phyloP scores from a whole-genome alignment of 2,888 invertebrate genomes.

The Dryobotodes eremita region DNA sequence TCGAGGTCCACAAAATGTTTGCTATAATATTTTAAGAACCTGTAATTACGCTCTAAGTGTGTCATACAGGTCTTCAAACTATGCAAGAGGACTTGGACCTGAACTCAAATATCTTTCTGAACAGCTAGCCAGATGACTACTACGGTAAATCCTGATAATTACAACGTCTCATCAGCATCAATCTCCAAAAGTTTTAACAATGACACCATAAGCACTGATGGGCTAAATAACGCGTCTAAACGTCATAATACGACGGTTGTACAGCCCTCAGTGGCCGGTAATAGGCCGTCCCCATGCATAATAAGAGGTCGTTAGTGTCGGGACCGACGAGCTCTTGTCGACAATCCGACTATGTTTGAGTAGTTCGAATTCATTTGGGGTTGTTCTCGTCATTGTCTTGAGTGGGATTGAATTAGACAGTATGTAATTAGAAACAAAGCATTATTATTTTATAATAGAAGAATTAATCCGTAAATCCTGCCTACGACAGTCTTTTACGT shows the following conservation, averaged over 20 bases:
- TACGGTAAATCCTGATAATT: not conserved
- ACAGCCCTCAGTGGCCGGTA: slow-evolving; percentile 27
- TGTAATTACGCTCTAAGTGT: not conserved
- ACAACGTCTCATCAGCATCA: not conserved
- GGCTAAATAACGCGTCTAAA: slow-evolving; percentile 1
- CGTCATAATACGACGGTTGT: slow-evolving; percentile 24
- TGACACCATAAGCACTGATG: slow-evolving; percentile 8
- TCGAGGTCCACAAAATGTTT: not conserved
- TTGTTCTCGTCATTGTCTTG: slow-evolving; percentile 33
- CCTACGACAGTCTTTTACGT: not conserved
- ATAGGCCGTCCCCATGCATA: slow-evolving; percentile 54
- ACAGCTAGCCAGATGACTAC: not conserved
- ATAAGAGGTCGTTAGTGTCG: slow-evolving; percentile 45
- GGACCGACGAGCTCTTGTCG: slow-evolving; percentile 21
- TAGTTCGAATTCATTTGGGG: slow-evolving; percentile 50
- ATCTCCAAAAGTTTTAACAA: slow-evolving; percentile 23
- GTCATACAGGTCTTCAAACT: not conserved
- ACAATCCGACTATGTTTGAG: slow-evolving; percentile 28
- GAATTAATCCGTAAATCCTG: not conserved
- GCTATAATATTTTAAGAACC: not conserved
- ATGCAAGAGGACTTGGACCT: not conserved
- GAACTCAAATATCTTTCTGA: not conserved
- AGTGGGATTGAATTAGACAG: not conserved
- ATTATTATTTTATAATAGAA: not conserved
- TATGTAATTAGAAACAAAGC: not conserved